A percentile compares a stretch with the other conserved stretches of the same genome.
These are phyloP conservation scores for Xiphorhynchus elegans DNA, from an alignment of 2,113 vertebrate genomes.

Conservation along the genomic window DNA sequence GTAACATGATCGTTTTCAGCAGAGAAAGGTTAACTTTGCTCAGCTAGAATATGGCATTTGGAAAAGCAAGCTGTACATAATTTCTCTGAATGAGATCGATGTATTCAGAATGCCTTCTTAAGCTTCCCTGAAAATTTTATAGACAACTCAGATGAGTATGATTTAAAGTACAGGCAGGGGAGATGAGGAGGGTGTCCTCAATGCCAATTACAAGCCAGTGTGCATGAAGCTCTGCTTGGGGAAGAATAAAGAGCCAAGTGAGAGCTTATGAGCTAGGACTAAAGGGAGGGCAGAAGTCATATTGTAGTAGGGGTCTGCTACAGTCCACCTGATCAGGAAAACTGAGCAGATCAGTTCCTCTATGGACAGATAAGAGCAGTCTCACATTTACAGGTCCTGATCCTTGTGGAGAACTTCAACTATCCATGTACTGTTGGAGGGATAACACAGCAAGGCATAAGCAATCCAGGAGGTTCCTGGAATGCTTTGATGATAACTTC, in stretches of 20 bases:
- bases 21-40: neutral
- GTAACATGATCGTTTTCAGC: neutral
- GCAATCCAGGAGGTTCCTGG: neutral
- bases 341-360: neutral
- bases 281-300: neutral
- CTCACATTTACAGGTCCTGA: neutral
- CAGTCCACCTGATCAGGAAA: neutral
- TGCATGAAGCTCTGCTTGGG: neutral
- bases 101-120: neutral
- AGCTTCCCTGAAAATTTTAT: neutral
- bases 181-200: neutral
- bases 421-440: neutral
- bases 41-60: neutral
- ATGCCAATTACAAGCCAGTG: neutral
- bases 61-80: neutral
- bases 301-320: neutral
- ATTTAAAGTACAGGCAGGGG: neutral
- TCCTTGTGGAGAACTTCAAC: neutral
- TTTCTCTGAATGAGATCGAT: neutral
- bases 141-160: neutral
- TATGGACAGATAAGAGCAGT: neutral
- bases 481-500: neutral
- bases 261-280: neutral
- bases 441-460: neutral
- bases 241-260: neutral